Evolutionary conservation across 2,888 invertebrate genomes (phyloP).

Genomic region (Acheta domesticus): DNA sequence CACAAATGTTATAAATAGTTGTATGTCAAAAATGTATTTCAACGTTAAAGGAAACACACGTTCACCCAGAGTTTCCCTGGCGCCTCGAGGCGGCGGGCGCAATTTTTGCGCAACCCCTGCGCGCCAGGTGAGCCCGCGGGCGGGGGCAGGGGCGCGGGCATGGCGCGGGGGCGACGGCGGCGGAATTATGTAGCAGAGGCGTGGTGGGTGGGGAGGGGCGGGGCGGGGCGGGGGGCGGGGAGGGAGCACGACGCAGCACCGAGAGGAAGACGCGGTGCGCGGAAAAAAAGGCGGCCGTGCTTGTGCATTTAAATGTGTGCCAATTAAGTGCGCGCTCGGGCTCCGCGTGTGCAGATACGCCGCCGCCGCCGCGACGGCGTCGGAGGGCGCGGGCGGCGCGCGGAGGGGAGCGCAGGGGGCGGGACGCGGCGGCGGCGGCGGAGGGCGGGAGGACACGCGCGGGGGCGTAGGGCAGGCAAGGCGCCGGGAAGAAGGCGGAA

Average conservation of each 20-base stretch:
- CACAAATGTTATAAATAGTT: no score
- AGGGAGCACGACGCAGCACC: not conserved
- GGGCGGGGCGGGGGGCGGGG: not conserved
- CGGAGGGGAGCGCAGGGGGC: not conserved
- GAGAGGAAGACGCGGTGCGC: slow-evolving; percentile 19
- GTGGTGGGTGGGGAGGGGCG: not conserved
- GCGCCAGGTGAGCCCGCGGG: no score
- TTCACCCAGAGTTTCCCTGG: no score
- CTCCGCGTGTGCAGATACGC: slow-evolving; percentile 38
- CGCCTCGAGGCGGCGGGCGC: no score
- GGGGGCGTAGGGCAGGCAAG: not conserved
- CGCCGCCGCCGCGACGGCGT: not conserved
- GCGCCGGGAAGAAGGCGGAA: not conserved
- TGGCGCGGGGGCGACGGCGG: no score
- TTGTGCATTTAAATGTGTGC: slow-evolving; percentile 33
- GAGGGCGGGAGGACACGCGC: not conserved
- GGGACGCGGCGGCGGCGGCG: not conserved
- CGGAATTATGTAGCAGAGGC: no score
- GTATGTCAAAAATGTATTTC: no score
- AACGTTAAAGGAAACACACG: no score
- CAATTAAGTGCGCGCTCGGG: slow-evolving; percentile 41
- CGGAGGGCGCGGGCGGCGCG: not conserved
- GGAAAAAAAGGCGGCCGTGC: slow-evolving; percentile 26
- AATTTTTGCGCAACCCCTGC: no score
- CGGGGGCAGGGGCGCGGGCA: no score